A percentile compares a stretch with the other conserved stretches of the same genome.
Evolutionary conservation across 2,888 invertebrate species (phyloP).

Genomic region (Nymphalis urticae): DNA sequence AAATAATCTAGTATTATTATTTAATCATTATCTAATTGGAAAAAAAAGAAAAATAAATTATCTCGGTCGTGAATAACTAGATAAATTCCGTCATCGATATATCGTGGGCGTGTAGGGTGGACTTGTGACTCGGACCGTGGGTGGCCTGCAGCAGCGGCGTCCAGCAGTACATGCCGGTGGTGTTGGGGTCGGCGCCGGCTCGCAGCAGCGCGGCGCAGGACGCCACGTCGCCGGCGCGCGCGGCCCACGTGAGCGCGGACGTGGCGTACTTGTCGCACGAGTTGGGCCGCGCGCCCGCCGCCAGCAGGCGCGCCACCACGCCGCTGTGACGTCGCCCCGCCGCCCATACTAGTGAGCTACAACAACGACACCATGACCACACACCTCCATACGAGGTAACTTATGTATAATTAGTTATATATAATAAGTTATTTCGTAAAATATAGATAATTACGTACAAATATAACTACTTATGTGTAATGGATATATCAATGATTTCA

Average conservation of each 20-base stretch:
- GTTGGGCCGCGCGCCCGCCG: constrained; percentile 95
- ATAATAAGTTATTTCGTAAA: too few species aligned
- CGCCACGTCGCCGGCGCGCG: constrained; percentile 92
- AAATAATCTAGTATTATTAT: too few species aligned
- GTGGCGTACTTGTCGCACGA: constrained; percentile 98
- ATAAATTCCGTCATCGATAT: too few species aligned
- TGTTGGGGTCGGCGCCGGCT: constrained; percentile 93
- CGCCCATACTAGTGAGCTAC: constrained; percentile 95
- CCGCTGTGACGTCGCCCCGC: constrained; percentile 94
- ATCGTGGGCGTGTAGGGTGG: neutral
- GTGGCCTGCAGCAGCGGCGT: constrained; percentile 92
- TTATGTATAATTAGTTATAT: too few species aligned
- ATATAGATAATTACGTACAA: too few species aligned
- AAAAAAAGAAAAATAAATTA: too few species aligned
- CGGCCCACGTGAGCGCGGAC: constrained; percentile 97
- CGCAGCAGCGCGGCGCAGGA: constrained; percentile 91
- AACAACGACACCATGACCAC: too few species aligned
- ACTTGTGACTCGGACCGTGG: constrained; percentile 71
- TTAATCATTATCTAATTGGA: too few species aligned
- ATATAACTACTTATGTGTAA: too few species aligned
- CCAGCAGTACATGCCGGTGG: constrained; percentile 99
- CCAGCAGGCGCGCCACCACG: constrained; percentile 91
- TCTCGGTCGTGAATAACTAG: too few species aligned
- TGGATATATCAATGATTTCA: too few species aligned
- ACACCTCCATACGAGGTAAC: too few species aligned